Conservation (phyloP, 2,113 vertebrate genomes). For the Ciconia boyciana region DNA sequence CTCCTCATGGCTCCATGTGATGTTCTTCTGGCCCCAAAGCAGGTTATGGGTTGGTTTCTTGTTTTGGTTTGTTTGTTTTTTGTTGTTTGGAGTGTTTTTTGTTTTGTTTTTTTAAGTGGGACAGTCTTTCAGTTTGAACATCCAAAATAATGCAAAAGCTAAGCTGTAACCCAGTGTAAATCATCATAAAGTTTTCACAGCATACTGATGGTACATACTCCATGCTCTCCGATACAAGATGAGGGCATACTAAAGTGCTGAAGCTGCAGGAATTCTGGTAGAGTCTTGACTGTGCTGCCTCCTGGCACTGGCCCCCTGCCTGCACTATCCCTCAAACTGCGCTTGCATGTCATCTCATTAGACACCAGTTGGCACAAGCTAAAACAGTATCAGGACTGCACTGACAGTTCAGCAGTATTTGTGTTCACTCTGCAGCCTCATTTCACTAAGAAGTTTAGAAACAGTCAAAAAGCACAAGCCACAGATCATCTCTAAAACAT, state of each 20-base stretch:
- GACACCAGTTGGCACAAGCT: neutral
- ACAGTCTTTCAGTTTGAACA: fast-evolving
- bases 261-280: neutral
- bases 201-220: neutral
- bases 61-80: neutral
- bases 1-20: fast-evolving
- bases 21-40: neutral
- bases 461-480: neutral
- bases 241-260: neutral
- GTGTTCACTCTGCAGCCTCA: neutral
- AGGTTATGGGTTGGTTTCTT: too few relatives aligned
- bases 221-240: neutral
- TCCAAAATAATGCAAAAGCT: neutral
- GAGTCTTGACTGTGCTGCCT: neutral
- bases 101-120: neutral
- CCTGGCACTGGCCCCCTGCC: neutral
- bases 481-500: fast-evolving
- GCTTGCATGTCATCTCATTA: neutral
- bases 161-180: neutral
- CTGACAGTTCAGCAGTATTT: neutral
- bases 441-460: neutral
- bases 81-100: neutral
- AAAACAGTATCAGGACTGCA: neutral
- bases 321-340: neutral
- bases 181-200: neutral